Percentiles rank a stretch among this genome's conserved stretches.
Evolutionary conservation across 2,888 invertebrate species (phyloP).

Genomic region (Macrosoma leucophasiata): DNA sequence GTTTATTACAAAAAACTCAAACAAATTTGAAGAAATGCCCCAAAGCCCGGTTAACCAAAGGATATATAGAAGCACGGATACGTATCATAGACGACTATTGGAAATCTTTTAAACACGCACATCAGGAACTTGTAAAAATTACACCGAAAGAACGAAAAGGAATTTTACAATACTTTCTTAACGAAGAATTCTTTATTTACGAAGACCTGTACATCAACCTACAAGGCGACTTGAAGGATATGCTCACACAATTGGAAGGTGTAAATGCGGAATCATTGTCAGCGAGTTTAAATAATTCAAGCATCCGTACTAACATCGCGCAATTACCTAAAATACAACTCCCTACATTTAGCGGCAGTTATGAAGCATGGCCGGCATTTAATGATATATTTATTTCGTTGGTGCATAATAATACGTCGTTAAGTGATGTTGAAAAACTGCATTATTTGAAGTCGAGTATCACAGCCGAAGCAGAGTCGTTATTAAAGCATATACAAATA

Average conservation of each 20-base stretch:
- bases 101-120: conserved; percentile 2
- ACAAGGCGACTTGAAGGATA: conserved; percentile 1
- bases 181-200: conserved; percentile 4
- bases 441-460: conserved; percentile 23
- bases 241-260: conserved; percentile 2
- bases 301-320: no score
- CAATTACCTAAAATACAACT: conserved; percentile 19
- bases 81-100: conserved; percentile 4
- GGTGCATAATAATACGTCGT: conserved; percentile 6
- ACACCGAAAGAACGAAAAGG: not conserved
- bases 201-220: conserved; percentile 4
- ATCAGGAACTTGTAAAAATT: not conserved
- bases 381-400: conserved; percentile 12
- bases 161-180: conserved; percentile 1
- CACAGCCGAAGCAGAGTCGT: conserved; percentile 20
- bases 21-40: conserved; percentile 6
- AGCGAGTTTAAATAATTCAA: no score
- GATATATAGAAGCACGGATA: conserved; percentile 5
- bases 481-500: conserved; percentile 15
- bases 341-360: conserved; percentile 3
- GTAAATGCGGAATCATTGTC: no score
- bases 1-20: conserved; percentile 2
- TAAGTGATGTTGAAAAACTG: conserved; percentile 20
- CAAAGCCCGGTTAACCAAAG: not conserved
- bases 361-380: conserved; percentile 3